A percentile compares a stretch with the other conserved stretches of the same genome.
Evolutionary conservation across 2,888 invertebrate species (phyloP).

Genomic region (Melanostoma mellinum): DNA sequence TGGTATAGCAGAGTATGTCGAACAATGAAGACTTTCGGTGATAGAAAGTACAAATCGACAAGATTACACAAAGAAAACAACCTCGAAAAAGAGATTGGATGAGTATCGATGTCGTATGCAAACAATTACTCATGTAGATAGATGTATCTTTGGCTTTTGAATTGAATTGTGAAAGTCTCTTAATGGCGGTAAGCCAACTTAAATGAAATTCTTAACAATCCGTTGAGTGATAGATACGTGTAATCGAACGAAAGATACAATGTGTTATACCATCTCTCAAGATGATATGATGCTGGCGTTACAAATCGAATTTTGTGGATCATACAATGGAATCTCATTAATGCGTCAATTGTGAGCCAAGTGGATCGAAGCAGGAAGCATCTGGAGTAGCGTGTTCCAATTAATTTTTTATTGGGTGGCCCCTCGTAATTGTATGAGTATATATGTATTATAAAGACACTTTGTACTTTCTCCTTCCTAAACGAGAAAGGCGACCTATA

Average conservation of each 20-base stretch:
- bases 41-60: slow-evolving; percentile 24
- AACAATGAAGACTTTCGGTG: background rate
- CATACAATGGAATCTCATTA: slow-evolving; percentile 54
- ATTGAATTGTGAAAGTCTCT: slow-evolving; percentile 39
- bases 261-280: slow-evolving; percentile 28
- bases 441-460: slow-evolving; percentile 41
- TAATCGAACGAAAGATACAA: slow-evolving; percentile 37
- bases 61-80: slow-evolving; percentile 1
- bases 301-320: slow-evolving; percentile 30
- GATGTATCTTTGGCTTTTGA: slow-evolving; percentile 29
- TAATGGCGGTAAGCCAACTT: slow-evolving; percentile 37
- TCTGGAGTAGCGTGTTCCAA: slow-evolving; percentile 51
- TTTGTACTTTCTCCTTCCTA: slow-evolving; percentile 1
- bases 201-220: slow-evolving; percentile 43
- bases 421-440: too few species aligned
- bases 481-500: slow-evolving; percentile 8
- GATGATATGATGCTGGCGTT: slow-evolving; percentile 37
- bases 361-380: slow-evolving; percentile 54
- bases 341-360: slow-evolving; percentile 31
- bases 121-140: slow-evolving; percentile 35
- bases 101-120: slow-evolving; percentile 37
- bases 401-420: slow-evolving; percentile 43
- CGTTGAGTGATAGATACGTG: slow-evolving; percentile 62
- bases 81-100: slow-evolving; percentile 28
- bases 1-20: too few species aligned